These are phyloP conservation scores for Callionymus lyra DNA, from an alignment of 2,113 vertebrate genomes.

Conservation along the genomic window DNA sequence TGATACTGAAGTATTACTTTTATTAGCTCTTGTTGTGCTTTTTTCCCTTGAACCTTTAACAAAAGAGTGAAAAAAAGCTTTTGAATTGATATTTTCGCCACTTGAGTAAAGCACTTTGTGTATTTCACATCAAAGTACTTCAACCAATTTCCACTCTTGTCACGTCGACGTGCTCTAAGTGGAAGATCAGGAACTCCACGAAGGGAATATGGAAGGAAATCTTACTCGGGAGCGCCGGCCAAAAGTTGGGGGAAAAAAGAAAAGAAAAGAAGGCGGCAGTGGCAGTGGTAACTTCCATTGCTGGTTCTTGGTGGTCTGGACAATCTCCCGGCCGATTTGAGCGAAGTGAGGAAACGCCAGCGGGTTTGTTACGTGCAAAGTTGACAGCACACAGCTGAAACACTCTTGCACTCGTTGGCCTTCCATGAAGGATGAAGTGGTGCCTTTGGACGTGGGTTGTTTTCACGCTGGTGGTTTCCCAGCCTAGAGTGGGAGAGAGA, in stretches of 20 bases:
- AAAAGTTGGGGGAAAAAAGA: conserved; percentile 2
- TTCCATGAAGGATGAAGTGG: conserved; percentile 14
- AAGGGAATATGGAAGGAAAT: no score
- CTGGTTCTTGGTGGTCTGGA: conserved; percentile 1
- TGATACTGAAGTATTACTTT: no score
- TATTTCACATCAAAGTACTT: no score
- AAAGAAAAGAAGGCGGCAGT: neutral
- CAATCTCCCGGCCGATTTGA: neutral
- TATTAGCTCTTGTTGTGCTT: no score
- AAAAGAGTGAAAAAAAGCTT: no score
- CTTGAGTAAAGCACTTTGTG: no score
- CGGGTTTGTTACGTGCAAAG: neutral
- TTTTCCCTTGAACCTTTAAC: no score
- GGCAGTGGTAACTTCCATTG: neutral
- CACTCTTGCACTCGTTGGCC: neutral
- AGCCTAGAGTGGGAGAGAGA: conserved; percentile 19
- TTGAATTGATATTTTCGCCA: no score
- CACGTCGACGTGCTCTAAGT: no score
- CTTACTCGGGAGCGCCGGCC: no score
- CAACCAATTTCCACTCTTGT: no score
- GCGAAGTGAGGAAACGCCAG: neutral
- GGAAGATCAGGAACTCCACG: no score
- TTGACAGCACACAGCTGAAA: neutral
- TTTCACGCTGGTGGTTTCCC: conserved; percentile 36
- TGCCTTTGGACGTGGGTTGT: conserved; percentile 13